Evolutionary conservation across 2,888 invertebrate genomes (phyloP).

Genomic region (Oscheius myriophilus): DNA sequence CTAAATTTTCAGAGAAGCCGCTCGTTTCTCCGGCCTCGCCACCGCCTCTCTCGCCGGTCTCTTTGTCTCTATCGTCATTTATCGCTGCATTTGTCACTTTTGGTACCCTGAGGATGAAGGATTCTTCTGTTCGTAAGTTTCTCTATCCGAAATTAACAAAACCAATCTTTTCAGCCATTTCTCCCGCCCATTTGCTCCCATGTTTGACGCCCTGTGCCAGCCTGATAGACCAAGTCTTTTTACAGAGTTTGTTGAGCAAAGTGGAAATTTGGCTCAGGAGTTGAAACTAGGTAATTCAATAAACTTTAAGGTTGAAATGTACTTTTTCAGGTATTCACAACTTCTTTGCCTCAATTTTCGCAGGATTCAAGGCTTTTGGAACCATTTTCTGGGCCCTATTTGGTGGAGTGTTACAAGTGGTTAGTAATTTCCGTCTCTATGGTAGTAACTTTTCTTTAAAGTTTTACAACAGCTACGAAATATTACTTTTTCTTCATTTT

Average conservation of each 20-base stretch:
- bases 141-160: not conserved
- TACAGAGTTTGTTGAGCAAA: slow-evolving; percentile 33
- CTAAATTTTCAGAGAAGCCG: slow-evolving; percentile 27
- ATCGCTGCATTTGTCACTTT: slow-evolving; percentile 16
- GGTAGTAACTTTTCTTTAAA: not conserved
- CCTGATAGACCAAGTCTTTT: slow-evolving; percentile 25
- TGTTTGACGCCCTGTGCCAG: slow-evolving; percentile 47
- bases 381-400: slow-evolving; percentile 45
- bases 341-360: slow-evolving; percentile 20
- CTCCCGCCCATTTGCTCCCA: slow-evolving; percentile 39
- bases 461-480: not conserved
- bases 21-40: slow-evolving; percentile 29
- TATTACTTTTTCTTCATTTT: no score
- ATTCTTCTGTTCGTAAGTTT: slow-evolving; percentile 27
- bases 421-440: slow-evolving; percentile 11
- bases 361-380: slow-evolving; percentile 37
- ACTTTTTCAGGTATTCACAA: not conserved
- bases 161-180: slow-evolving; percentile 33
- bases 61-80: slow-evolving; percentile 26
- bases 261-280: slow-evolving; percentile 32
- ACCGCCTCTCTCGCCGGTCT: slow-evolving; percentile 25
- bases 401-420: slow-evolving; percentile 39
- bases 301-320: no score
- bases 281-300: slow-evolving; percentile 25
- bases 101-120: slow-evolving; percentile 14